Conservation (phyloP, 2,888 invertebrate species). For the Caenorhabditis sp. region DNA sequence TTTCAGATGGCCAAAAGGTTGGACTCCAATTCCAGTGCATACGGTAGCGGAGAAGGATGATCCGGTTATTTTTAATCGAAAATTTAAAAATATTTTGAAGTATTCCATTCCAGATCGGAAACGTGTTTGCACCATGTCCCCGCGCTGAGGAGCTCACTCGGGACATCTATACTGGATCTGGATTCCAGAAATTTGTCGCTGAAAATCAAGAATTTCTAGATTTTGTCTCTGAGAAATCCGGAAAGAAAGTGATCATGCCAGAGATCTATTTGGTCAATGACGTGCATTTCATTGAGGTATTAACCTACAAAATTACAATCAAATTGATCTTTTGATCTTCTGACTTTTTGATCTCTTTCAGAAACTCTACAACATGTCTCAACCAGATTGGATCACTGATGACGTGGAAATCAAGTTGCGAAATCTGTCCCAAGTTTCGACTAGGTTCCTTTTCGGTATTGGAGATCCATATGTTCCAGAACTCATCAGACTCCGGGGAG, state of each 20-base stretch:
- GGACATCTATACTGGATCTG: conserved; percentile 60
- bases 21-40: conserved; percentile 80
- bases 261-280: conserved; percentile 75
- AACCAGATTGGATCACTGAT: conserved; percentile 73
- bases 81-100: neutral
- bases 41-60: conserved; percentile 72
- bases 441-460: conserved; percentile 74
- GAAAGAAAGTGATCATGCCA: conserved; percentile 68
- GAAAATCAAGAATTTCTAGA: conserved; percentile 72
- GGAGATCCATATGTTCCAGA: conserved; percentile 75
- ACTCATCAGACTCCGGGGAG: conserved; percentile 70
- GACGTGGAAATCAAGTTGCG: conserved; percentile 66
- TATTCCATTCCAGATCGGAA: conserved; percentile 71
- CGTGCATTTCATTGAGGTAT: conserved; percentile 79
- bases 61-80: conserved; percentile 69
- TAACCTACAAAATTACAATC: too few relatives aligned
- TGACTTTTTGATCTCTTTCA: conserved; percentile 52
- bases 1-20: conserved; percentile 73
- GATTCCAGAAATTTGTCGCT: conserved; percentile 66
- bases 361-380: conserved; percentile 75
- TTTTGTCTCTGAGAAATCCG: conserved; percentile 71
- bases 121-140: conserved; percentile 75
- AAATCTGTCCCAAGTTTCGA: conserved; percentile 75
- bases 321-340: neutral
- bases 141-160: conserved; percentile 71